Evolutionary conservation across 2,888 invertebrate genomes (phyloP), one percentile per base, ranked within the genome.

Genomic region (Polyommatus icarus): DNA sequence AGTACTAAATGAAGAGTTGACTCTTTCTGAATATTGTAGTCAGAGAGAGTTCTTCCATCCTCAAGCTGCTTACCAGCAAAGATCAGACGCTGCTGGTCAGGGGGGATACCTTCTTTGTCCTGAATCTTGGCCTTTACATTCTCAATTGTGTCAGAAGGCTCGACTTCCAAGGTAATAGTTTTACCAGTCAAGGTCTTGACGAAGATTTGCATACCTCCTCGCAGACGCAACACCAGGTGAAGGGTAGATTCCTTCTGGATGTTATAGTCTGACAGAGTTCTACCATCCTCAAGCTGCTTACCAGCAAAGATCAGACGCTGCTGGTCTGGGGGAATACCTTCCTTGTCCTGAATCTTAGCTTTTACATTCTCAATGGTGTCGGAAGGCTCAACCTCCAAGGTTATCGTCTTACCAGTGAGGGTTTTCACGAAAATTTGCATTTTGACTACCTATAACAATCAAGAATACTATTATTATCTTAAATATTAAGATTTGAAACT

Each of bases 181-280:
- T 98, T 98, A 83, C 97, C 98, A 83, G 97, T 97, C 76, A 98
- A 94, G 83, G 97, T 98, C 90, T 98, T 98, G 71, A 98, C 97
- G 89, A 98, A 98, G 88, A 98, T 98, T 95, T 98, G 98, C 98
- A 98, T 84, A 76, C 84, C 84, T 76, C 83, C 80, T 12, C 84
- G 82, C 10, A 84, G 83, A 80, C 84, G 84, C 72, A 84, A 72
- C 18, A 84, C 84, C 72, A 85, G 80, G 77, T 85, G 84, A 18
- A 85, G 82, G 29, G 84, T 84, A 2, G 84, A 84, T 79, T 84
- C 84, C 50, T 84, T 84, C 76, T 84, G 84, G 71, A 84, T 84
- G 29, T 84, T 84, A 72, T 84, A 84, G 57, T 84, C 84, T 1
- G 84, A 84, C 1, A 84, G 80, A 24, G 84, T 84, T 78, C 84